Percentiles rank a stretch among this genome's conserved stretches.
phyloP scores from a whole-genome alignment of 2,113 vertebrate species.

The Tupaia chinensis region DNA sequence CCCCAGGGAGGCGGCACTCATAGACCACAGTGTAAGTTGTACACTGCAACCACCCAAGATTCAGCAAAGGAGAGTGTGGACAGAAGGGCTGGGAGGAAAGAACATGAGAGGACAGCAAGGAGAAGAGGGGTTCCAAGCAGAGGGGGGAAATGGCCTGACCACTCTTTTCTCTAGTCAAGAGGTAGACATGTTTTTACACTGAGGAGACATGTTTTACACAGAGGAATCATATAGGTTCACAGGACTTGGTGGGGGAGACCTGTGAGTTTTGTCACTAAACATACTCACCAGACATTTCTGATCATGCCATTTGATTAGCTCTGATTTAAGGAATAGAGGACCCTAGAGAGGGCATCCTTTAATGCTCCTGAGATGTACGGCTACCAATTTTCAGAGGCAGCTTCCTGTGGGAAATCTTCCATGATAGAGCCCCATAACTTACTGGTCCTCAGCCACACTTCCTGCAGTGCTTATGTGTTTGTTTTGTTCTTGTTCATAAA shows the following conservation, averaged over 20 bases:
- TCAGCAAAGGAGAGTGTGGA: background rate
- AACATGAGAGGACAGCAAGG: background rate
- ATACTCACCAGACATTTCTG: background rate
- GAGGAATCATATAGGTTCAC: background rate
- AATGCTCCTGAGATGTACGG: background rate
- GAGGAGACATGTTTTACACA: background rate
- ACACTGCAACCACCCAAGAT: background rate
- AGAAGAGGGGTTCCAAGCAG: background rate
- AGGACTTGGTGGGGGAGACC: background rate
- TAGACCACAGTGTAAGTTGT: accelerated
- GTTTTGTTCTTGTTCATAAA: background rate
- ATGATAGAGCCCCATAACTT: no score
- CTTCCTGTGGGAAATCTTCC: background rate
- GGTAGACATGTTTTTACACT: background rate
- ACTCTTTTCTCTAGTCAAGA: background rate
- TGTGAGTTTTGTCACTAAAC: background rate
- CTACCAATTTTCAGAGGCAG: background rate
- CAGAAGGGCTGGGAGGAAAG: background rate
- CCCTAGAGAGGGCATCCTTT: no score
- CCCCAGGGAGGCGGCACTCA: background rate
- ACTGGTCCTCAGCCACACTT: background rate
- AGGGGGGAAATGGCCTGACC: background rate
- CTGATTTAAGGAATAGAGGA: background rate
- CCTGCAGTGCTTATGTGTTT: background rate
- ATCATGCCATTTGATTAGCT: no score